phyloP scores from a whole-genome alignment of 2,113 vertebrate genomes.

The Callocephalon fimbriatum region DNA sequence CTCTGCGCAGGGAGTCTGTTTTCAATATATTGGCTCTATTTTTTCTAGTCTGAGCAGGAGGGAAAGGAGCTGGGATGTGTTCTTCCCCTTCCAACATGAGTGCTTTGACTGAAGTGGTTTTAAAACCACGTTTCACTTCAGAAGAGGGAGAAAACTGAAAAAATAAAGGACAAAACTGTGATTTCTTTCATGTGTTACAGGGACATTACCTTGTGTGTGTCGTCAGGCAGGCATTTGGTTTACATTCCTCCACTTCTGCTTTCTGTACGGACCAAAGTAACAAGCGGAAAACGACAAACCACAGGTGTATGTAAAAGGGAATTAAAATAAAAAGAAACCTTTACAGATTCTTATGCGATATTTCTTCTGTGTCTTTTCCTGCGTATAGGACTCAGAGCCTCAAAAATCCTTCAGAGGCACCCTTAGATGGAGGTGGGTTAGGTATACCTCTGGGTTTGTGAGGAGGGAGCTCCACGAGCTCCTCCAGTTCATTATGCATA shows the following conservation, averaged over 20 bases:
- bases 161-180: neutral
- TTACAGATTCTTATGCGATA: neutral
- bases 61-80: neutral
- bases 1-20: rapidly evolving
- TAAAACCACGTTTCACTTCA: neutral
- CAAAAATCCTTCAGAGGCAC: neutral
- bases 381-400: neutral
- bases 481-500: neutral
- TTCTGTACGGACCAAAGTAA: constrained; percentile 61
- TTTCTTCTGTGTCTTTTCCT: neutral
- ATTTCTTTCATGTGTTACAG: neutral
- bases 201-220: neutral
- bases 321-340: constrained; percentile 61
- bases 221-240: constrained; percentile 9
- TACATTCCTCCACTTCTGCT: constrained; percentile 62
- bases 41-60: neutral
- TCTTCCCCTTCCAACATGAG: neutral
- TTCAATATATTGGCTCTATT: neutral
- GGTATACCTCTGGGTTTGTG: neutral
- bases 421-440: rapidly evolving
- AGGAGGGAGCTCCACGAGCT: neutral
- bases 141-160: neutral
- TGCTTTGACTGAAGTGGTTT: neutral
- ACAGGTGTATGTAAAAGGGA: constrained; percentile 62
- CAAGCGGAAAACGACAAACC: neutral